These are phyloP conservation scores for Sitophilus oryzae DNA, from an alignment of 1,140 invertebrate genomes.

Conservation along the genomic window DNA sequence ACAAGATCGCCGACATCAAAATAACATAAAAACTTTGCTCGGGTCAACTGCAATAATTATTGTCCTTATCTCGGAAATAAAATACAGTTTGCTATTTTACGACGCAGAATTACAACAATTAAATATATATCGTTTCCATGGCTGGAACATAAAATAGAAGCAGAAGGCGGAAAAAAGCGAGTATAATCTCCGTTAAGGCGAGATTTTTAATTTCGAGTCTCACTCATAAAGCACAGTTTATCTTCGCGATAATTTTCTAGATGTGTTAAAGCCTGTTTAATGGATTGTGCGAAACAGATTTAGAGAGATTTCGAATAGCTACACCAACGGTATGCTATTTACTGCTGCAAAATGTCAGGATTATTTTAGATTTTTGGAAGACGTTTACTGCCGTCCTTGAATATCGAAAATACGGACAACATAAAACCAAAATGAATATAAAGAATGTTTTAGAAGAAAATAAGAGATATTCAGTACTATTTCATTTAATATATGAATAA, in stretches of 20 bases:
- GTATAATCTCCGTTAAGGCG: background rate
- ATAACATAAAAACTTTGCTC: background rate
- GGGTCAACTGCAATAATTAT: background rate
- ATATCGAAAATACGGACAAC: too few species aligned
- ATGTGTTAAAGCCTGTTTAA: constrained; percentile 17
- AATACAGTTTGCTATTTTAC: constrained; percentile 4
- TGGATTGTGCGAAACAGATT: constrained; percentile 1
- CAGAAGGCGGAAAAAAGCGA: background rate
- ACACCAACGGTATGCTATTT: background rate
- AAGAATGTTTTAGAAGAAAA: too few species aligned
- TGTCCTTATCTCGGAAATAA: background rate
- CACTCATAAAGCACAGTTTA: constrained; percentile 14
- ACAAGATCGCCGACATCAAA: too few species aligned
- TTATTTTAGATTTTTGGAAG: too few species aligned
- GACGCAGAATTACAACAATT: constrained; percentile 7
- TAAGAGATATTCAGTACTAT: too few species aligned
- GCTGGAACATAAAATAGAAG: background rate
- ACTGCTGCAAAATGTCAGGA: too few species aligned
- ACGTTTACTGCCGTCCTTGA: too few species aligned
- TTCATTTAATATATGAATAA: too few species aligned
- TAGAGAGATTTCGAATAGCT: background rate
- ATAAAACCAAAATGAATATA: too few species aligned
- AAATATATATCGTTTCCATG: background rate
- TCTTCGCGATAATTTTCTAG: constrained; percentile 18
- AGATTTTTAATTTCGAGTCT: constrained; percentile 9